Evolutionary conservation across 2,797 vertebrate genomes (phyloP).

Genomic region (Kryptolebias ocellatus): DNA sequence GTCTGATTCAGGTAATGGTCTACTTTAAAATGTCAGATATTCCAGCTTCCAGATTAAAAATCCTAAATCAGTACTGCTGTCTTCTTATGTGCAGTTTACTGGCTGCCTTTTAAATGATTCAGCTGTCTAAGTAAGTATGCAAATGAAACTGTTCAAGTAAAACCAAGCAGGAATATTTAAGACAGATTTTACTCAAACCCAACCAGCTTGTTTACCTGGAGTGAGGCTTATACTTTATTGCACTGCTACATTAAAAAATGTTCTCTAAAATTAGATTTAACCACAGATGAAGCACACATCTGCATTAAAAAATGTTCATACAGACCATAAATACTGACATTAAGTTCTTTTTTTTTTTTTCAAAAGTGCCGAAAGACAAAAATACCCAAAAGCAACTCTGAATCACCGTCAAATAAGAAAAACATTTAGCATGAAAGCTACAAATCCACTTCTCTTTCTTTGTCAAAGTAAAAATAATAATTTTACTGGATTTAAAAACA

Average conservation of each 20-base stretch:
- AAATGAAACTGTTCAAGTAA: slow-evolving; percentile 8
- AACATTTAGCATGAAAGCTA: neutral
- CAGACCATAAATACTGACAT: neutral
- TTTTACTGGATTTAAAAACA: neutral
- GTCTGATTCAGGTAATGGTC: slow-evolving; percentile 26
- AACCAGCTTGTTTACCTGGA: slow-evolving; percentile 4
- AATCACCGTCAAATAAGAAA: neutral
- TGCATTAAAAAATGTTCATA: neutral
- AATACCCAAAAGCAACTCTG: too few relatives aligned
- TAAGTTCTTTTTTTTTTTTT: neutral
- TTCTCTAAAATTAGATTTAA: neutral
- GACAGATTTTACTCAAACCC: slow-evolving; percentile 7
- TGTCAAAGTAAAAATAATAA: neutral
- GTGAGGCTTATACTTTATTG: slow-evolving; percentile 6
- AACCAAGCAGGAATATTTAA: slow-evolving; percentile 5
- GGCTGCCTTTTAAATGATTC: slow-evolving; percentile 13
- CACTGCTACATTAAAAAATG: neutral
- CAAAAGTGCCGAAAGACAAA: too few relatives aligned
- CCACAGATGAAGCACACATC: too few relatives aligned
- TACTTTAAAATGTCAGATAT: slow-evolving; percentile 5
- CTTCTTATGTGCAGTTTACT: slow-evolving; percentile 15
- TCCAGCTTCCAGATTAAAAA: slow-evolving; percentile 14
- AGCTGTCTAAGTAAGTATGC: slow-evolving; percentile 1
- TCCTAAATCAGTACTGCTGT: slow-evolving; percentile 27
- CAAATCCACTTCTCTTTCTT: neutral